Percentiles rank a stretch among this genome's conserved stretches.
These are phyloP conservation scores for Nomada hirtipes DNA, from an alignment of 2,888 invertebrate species.

Conservation along the genomic window DNA sequence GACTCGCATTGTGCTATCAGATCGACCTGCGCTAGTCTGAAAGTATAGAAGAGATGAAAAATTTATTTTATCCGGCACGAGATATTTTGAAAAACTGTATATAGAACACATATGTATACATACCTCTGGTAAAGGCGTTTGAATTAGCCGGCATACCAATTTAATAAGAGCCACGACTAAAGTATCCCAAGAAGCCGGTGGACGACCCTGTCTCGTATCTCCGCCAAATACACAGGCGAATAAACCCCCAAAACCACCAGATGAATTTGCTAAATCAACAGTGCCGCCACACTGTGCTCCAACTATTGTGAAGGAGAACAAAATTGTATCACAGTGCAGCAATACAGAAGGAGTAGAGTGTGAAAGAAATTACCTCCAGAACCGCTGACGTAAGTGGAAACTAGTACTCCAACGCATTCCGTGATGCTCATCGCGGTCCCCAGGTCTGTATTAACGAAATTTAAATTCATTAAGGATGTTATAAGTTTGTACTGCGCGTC, in stretches of 20 bases:
- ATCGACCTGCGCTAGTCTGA: conserved; percentile 67
- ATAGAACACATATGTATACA: conserved; percentile 59
- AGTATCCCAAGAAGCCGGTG: conserved; percentile 89
- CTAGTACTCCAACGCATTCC: conserved; percentile 88
- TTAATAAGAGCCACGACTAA: conserved; percentile 90
- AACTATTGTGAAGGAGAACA: conserved; percentile 62
- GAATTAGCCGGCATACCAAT: conserved; percentile 88
- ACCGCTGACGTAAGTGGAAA: conserved; percentile 80
- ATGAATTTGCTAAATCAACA: conserved; percentile 84
- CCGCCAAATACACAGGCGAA: conserved; percentile 90
- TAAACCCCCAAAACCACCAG: conserved; percentile 89
- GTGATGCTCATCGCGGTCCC: conserved; percentile 90
- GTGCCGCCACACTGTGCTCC: conserved; percentile 83
- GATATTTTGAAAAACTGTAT: neutral
- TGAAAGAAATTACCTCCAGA: conserved; percentile 73
- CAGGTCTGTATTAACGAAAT: conserved; percentile 89
- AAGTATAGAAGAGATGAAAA: conserved; percentile 15
- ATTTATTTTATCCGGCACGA: neutral
- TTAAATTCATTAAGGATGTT: conserved; percentile 88
- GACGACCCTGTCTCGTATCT: conserved; percentile 88
- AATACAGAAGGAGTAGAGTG: neutral
- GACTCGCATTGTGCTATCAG: conserved; percentile 75
- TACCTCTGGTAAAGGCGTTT: conserved; percentile 87
- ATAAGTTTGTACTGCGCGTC: conserved; percentile 91
- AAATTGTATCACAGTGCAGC: neutral